Percentiles rank a stretch among this genome's conserved stretches.
Conservation (phyloP, 2,113 vertebrate genomes). For the Toxotes chatareus region DNA sequence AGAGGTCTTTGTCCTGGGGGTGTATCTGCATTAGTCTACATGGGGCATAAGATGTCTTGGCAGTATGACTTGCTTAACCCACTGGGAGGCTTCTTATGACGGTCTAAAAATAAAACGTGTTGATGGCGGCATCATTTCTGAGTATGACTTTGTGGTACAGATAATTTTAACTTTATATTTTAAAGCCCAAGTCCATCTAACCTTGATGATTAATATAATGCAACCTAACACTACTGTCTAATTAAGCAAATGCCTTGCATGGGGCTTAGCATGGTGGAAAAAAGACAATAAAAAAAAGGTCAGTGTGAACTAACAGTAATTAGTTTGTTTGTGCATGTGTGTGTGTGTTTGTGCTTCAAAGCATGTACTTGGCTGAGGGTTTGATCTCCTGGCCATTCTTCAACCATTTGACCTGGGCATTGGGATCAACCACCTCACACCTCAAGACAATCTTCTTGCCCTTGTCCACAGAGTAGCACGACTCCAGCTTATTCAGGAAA, state of each 20-base stretch:
- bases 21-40: conserved; percentile 25
- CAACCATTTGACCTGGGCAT: conserved; percentile 89
- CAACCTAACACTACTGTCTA: conserved; percentile 3
- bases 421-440: conserved; percentile 88
- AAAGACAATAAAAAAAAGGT: neutral
- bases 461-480: conserved; percentile 89
- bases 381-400: conserved; percentile 93
- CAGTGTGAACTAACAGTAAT: neutral
- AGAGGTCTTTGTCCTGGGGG: conserved; percentile 6
- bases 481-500: conserved; percentile 89
- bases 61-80: conserved; percentile 41
- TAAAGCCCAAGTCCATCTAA: conserved; percentile 60
- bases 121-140: conserved; percentile 49
- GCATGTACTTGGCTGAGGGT: conserved; percentile 87
- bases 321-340: neutral
- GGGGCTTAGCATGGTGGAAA: neutral
- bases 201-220: conserved; percentile 38
- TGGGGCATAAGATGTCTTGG: conserved; percentile 46
- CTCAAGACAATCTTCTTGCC: conserved; percentile 89
- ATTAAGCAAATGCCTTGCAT: conserved; percentile 31
- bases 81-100: conserved; percentile 61
- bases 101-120: conserved; percentile 75
- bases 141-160: conserved; percentile 50
- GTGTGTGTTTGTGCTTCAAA: conserved; percentile 19
- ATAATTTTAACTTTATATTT: conserved; percentile 72